Conservation (phyloP, 2,797 vertebrate genomes). For the Neosilurus hyrtlii region DNA sequence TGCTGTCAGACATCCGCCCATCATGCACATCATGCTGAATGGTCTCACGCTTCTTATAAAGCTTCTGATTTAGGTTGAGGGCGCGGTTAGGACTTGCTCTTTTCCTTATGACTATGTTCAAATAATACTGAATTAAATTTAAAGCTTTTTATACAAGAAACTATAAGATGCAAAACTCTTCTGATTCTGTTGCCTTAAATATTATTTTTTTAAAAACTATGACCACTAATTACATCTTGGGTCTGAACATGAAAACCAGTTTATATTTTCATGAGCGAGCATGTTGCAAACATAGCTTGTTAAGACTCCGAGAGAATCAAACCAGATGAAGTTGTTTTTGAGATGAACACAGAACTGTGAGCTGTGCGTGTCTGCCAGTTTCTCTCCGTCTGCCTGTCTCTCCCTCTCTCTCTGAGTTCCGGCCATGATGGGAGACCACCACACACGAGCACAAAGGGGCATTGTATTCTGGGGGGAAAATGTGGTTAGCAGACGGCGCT, state of each 20-base stretch:
- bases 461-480: slow-evolving; percentile 76
- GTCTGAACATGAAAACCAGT: neutral
- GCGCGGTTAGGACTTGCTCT: neutral
- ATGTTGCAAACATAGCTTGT: neutral
- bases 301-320: slow-evolving; percentile 14
- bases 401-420: slow-evolving; percentile 47
- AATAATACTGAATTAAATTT: neutral
- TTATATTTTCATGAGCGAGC: slow-evolving; percentile 1
- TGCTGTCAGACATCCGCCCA: neutral
- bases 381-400: slow-evolving; percentile 28
- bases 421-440: slow-evolving; percentile 62
- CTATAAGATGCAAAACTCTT: neutral
- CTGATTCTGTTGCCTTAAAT: neutral
- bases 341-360: slow-evolving; percentile 14
- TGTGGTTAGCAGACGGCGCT: slow-evolving; percentile 77
- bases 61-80: neutral
- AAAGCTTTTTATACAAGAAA: neutral
- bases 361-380: slow-evolving; percentile 19
- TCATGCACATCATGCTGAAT: neutral
- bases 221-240: neutral
- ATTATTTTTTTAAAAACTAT: neutral
- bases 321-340: slow-evolving; percentile 19
- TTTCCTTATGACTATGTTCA: neutral
- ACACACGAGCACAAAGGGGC: slow-evolving; percentile 75
- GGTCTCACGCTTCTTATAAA: neutral